These are phyloP conservation scores for Stylophora pistillata DNA, from an alignment of 64 coral and sea anemone genomes.

Conservation along the genomic window DNA sequence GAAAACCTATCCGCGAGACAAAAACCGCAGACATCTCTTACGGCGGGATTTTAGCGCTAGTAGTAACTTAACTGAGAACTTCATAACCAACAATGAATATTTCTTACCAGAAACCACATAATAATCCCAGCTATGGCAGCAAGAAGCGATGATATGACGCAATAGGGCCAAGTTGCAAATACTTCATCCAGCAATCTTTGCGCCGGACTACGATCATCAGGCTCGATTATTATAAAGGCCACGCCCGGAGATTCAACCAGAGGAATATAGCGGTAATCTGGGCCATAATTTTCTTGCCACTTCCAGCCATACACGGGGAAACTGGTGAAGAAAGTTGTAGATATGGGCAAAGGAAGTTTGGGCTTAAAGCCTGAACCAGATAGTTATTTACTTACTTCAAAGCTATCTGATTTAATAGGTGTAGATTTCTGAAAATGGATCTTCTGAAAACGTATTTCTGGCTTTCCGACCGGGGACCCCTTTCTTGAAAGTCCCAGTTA, in stretches of 20 bases:
- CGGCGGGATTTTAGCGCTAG: too few relatives aligned
- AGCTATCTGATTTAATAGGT: too few relatives aligned
- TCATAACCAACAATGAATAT: not conserved
- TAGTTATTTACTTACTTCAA: too few relatives aligned
- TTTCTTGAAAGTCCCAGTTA: too few relatives aligned
- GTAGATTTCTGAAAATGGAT: too few relatives aligned
- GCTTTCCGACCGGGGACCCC: too few relatives aligned
- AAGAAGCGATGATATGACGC: constrained; percentile 35
- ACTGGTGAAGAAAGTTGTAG: not conserved
- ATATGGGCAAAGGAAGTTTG: not conserved
- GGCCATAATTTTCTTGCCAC: constrained; percentile 31
- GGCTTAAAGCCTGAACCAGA: too few relatives aligned
- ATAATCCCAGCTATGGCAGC: constrained; percentile 63
- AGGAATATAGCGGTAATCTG: constrained; percentile 56
- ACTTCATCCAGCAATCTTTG: constrained; percentile 20
- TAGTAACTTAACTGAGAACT: not conserved
- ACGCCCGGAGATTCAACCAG: constrained; percentile 73
- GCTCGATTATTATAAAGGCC: constrained; percentile 52
- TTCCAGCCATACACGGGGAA: constrained; percentile 82
- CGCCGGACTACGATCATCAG: not conserved
- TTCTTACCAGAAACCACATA: constrained; percentile 75
- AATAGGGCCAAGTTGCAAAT: constrained; percentile 40
- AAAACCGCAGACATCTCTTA: too few relatives aligned
- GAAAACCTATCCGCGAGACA: too few relatives aligned
- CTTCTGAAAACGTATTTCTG: too few relatives aligned